Evolutionary conservation across 2,113 vertebrate species (phyloP).

Genomic region (Phrynocephalus versicolor): DNA sequence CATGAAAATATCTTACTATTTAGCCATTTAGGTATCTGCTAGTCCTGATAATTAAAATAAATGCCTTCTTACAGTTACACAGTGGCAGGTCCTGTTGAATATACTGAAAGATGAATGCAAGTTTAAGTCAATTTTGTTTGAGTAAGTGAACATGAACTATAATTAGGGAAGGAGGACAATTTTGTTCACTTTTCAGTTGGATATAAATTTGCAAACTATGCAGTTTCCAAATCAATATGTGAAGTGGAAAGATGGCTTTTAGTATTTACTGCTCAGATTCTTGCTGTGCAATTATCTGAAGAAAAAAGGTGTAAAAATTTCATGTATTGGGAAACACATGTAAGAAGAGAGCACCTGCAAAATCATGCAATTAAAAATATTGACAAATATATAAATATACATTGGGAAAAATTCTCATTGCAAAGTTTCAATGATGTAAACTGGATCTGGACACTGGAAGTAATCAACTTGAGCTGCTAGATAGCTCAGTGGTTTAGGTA

Average conservation of each 20-base stretch:
- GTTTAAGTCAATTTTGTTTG: background rate
- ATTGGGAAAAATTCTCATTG: too few relatives aligned
- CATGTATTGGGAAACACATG: too few relatives aligned
- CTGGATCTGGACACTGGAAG: too few relatives aligned
- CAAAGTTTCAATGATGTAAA: too few relatives aligned
- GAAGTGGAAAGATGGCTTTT: background rate
- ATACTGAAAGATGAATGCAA: background rate
- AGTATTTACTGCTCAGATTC: too few relatives aligned
- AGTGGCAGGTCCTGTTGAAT: background rate
- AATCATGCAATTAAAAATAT: too few relatives aligned
- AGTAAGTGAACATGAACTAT: background rate
- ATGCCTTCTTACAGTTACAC: background rate
- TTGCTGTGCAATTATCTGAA: too few relatives aligned
- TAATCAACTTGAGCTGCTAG: too few relatives aligned
- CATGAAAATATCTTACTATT: background rate
- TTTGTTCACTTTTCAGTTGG: background rate
- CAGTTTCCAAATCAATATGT: background rate
- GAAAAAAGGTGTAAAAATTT: too few relatives aligned
- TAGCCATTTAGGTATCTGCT: background rate
- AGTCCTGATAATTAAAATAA: background rate
- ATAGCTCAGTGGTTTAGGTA: too few relatives aligned
- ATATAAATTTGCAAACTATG: background rate
- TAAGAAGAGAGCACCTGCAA: too few relatives aligned
- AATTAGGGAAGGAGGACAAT: background rate
- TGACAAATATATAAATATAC: too few relatives aligned